Conservation (phyloP, 2,888 invertebrate species). For the Conchocele bisecta region DNA sequence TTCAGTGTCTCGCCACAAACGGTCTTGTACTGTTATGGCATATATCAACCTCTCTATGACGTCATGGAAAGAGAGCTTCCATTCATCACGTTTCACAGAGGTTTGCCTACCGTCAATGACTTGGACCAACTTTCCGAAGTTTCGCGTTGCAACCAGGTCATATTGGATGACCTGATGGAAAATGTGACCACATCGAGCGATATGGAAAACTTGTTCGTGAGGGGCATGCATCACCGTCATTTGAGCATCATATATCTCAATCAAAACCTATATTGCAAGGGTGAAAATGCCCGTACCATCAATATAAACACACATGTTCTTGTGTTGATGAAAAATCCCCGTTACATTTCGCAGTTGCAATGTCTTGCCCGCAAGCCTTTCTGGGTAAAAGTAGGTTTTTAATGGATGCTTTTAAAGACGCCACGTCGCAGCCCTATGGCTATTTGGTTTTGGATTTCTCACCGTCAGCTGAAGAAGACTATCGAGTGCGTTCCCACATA, state of each 20-base stretch:
- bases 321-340: slow-evolving; percentile 41
- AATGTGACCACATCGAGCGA: slow-evolving; percentile 42
- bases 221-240: slow-evolving; percentile 46
- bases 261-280: slow-evolving; percentile 45
- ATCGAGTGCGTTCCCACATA: slow-evolving; percentile 30
- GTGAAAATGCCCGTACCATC: slow-evolving; percentile 32
- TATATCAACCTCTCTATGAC: slow-evolving; percentile 51
- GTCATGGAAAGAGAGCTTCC: slow-evolving; percentile 37
- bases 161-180: slow-evolving; percentile 38
- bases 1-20: slow-evolving; percentile 31
- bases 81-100: slow-evolving; percentile 33
- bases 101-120: slow-evolving; percentile 30
- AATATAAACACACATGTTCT: slow-evolving; percentile 33
- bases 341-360: slow-evolving; percentile 41
- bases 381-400: slow-evolving; percentile 30
- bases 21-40: slow-evolving; percentile 52
- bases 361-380: slow-evolving; percentile 26
- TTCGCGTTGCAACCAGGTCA: slow-evolving; percentile 16
- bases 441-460: slow-evolving; percentile 51
- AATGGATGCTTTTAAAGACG: slow-evolving; percentile 46
- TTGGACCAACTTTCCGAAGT: slow-evolving; percentile 14
- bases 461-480: slow-evolving; percentile 11
- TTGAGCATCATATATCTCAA: slow-evolving; percentile 33
- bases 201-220: slow-evolving; percentile 42
- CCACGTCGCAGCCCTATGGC: slow-evolving; percentile 37